phyloP scores from a whole-genome alignment of 1,140 invertebrate genomes.

The Latrodectus geometricus region DNA sequence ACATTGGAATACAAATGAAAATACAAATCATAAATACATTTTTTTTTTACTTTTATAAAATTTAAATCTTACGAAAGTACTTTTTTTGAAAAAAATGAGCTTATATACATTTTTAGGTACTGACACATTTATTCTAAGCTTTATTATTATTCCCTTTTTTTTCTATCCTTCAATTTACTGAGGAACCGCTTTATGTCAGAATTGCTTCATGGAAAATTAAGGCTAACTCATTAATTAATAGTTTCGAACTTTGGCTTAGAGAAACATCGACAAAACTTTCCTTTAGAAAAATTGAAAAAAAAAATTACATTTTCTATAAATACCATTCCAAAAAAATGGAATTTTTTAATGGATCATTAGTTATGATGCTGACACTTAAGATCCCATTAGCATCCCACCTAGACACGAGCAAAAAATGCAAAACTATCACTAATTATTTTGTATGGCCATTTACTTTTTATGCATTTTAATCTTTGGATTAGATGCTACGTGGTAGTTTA shows the following conservation, averaged over 20 bases:
- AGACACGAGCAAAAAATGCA: slow-evolving; percentile 36
- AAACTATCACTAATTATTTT: slow-evolving; percentile 47
- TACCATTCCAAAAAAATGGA: slow-evolving; percentile 11
- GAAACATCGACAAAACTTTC: slow-evolving; percentile 28
- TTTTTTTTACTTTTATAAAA: too few species aligned
- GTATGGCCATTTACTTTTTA: slow-evolving; percentile 49
- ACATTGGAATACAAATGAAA: too few species aligned
- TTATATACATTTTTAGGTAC: too few species aligned
- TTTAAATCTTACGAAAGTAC: too few species aligned
- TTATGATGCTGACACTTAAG: slow-evolving; percentile 56
- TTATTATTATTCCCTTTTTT: too few species aligned
- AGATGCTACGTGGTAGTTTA: slow-evolving; percentile 27
- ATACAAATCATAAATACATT: too few species aligned
- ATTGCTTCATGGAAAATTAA: slow-evolving; percentile 37
- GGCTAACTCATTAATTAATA: slow-evolving; percentile 40
- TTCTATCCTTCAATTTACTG: too few species aligned
- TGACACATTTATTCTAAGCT: too few species aligned
- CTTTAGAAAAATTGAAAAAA: slow-evolving; percentile 7
- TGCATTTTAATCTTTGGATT: slow-evolving; percentile 51
- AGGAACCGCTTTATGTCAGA: neutral
- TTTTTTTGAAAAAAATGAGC: too few species aligned
- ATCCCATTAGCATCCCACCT: slow-evolving; percentile 41
- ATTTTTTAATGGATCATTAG: slow-evolving; percentile 54
- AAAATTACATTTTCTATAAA: slow-evolving; percentile 13
- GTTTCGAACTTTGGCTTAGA: slow-evolving; percentile 32